Evolutionary conservation across 2,113 vertebrate species (phyloP).

Genomic region (Salvelinus alpinus): DNA sequence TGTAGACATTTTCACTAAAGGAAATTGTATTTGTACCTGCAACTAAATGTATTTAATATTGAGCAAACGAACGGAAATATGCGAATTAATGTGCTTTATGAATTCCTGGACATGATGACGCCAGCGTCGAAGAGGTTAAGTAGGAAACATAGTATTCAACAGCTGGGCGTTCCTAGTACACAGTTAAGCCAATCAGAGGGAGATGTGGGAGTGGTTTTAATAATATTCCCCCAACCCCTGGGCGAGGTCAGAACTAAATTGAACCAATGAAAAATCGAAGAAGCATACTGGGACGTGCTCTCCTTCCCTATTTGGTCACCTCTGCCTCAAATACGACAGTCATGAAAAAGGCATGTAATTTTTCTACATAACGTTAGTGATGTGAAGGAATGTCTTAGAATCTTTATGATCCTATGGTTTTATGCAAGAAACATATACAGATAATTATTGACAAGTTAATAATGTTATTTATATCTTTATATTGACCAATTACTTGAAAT

Average conservation of each 20-base stretch:
- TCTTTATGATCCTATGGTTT: too few species aligned
- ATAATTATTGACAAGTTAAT: not conserved
- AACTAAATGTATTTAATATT: not conserved
- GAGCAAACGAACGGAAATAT: not conserved
- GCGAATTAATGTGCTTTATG: not conserved
- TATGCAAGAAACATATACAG: too few species aligned
- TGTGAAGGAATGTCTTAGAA: too few species aligned
- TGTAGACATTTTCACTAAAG: not conserved
- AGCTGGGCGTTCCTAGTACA: not conserved
- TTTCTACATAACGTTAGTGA: too few species aligned
- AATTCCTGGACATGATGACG: not conserved
- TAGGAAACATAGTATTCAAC: not conserved
- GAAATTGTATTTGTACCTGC: too few species aligned
- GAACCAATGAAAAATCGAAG: slow-evolving; percentile 23
- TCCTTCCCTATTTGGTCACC: not conserved
- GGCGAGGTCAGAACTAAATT: not conserved
- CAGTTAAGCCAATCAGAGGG: slow-evolving; percentile 16
- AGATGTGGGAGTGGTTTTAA: not conserved
- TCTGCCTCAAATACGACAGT: not conserved
- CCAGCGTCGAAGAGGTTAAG: slow-evolving; percentile 7
- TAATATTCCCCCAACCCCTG: not conserved
- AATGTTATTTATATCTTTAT: not conserved
- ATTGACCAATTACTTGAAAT: not conserved
- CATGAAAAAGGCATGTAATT: too few species aligned
- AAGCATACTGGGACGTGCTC: not conserved